These are phyloP conservation scores for Ennomos fuscantarius DNA, from an alignment of 2,888 invertebrate genomes.

Conservation along the genomic window DNA sequence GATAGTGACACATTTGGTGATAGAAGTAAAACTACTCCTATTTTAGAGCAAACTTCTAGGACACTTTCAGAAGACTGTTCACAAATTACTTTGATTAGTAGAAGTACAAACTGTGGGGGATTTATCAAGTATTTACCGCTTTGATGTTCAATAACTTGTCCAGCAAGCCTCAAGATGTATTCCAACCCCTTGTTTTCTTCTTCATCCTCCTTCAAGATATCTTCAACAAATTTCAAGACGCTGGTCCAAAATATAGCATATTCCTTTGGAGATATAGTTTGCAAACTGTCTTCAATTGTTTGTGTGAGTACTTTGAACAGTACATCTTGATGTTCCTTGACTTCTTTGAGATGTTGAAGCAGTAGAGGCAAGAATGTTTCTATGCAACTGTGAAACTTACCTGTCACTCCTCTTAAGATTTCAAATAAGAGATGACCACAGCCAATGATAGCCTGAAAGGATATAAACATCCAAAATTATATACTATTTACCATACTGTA, in stretches of 20 bases:
- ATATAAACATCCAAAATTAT: conserved; percentile 16
- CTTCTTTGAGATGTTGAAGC: conserved; percentile 86
- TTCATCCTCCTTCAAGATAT: conserved; percentile 66
- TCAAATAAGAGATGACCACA: conserved; percentile 96
- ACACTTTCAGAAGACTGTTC: conserved; percentile 75
- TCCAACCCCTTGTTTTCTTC: conserved; percentile 64
- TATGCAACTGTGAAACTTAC: conserved; percentile 94
- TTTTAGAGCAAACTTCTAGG: conserved; percentile 78
- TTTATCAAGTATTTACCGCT: conserved; percentile 87
- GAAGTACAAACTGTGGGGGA: conserved; percentile 84
- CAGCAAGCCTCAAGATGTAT: conserved; percentile 84
- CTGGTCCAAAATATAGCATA: conserved; percentile 88
- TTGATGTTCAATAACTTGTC: conserved; percentile 86
- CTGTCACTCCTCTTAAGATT: conserved; percentile 92
- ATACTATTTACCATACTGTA: not conserved
- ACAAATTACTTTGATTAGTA: conserved; percentile 82
- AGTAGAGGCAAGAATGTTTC: conserved; percentile 89
- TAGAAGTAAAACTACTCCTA: conserved; percentile 85
- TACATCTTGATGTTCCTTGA: conserved; percentile 77
- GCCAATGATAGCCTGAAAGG: conserved; percentile 89
- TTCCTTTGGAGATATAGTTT: conserved; percentile 86
- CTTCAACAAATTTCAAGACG: conserved; percentile 64
- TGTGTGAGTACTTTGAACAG: conserved; percentile 88
- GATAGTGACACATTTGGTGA: conserved; percentile 87
- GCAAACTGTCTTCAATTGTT: conserved; percentile 87